Percentiles rank a stretch among this genome's conserved stretches.
Evolutionary conservation across 2,113 vertebrate species (phyloP).

Genomic region (Hiodon alosoides): DNA sequence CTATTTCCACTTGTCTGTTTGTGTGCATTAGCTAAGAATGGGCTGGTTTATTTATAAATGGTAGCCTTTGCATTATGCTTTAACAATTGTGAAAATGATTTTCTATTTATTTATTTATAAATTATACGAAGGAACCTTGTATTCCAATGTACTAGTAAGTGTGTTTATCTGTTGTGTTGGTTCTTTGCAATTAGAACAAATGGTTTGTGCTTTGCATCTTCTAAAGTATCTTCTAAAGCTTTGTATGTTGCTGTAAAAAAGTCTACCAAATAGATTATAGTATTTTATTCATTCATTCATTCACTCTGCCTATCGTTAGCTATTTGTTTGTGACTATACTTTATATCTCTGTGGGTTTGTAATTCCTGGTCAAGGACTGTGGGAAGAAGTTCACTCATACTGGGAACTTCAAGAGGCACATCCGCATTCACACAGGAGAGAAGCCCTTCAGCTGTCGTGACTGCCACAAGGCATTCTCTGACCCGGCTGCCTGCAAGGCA

Average conservation of each 20-base stretch:
- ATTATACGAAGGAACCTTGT: too few species aligned
- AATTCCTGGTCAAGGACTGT: constrained; percentile 69
- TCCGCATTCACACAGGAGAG: constrained; percentile 95
- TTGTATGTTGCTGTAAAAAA: too few species aligned
- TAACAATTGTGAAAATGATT: too few species aligned
- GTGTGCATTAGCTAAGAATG: background rate
- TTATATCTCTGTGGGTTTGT: too few species aligned
- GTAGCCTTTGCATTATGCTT: too few species aligned
- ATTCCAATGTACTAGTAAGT: too few species aligned
- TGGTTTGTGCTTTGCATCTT: too few species aligned
- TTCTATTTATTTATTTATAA: too few species aligned
- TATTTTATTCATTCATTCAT: background rate
- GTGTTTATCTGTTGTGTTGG: too few species aligned
- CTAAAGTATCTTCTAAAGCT: too few species aligned
- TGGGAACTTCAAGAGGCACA: constrained; percentile 92
- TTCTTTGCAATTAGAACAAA: too few species aligned
- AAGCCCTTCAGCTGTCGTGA: constrained; percentile 92
- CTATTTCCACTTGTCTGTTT: background rate
- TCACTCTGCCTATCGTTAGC: background rate
- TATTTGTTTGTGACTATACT: background rate
- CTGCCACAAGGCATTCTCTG: constrained; percentile 91
- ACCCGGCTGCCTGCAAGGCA: constrained; percentile 93
- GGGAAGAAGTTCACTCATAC: constrained; percentile 97
- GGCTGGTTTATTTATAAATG: background rate
- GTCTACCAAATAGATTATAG: background rate